These are phyloP conservation scores for Gymnoscelis rufifasciata DNA, from an alignment of 2,888 invertebrate genomes.

Conservation along the genomic window DNA sequence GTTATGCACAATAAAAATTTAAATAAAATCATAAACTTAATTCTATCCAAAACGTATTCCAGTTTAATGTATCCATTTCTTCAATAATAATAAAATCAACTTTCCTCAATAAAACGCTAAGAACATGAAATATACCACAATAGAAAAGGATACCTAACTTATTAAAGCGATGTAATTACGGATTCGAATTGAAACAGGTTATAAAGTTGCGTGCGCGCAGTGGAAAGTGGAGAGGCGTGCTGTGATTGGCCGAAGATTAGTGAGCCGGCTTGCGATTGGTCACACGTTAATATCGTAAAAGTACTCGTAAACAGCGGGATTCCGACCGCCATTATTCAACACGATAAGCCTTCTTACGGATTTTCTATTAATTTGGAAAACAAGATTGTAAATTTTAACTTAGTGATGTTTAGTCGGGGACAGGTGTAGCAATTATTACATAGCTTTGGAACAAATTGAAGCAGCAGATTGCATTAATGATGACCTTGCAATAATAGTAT, in stretches of 20 bases:
- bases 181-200: background rate
- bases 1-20: too few relatives aligned
- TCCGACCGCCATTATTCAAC: slow-evolving; percentile 4
- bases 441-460: too few relatives aligned
- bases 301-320: slow-evolving; percentile 8
- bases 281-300: slow-evolving; percentile 13
- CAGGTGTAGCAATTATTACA: background rate
- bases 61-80: too few relatives aligned
- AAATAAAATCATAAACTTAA: too few relatives aligned
- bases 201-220: background rate
- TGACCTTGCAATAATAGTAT: too few relatives aligned
- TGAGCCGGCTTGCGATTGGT: slow-evolving; percentile 6
- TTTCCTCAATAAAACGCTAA: too few relatives aligned
- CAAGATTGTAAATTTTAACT: background rate
- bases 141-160: too few relatives aligned
- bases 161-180: background rate
- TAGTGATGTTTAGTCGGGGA: background rate
- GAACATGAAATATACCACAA: too few relatives aligned
- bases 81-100: too few relatives aligned
- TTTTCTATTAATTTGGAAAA: slow-evolving; percentile 3
- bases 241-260: slow-evolving; percentile 11
- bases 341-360: slow-evolving; percentile 8
- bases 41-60: too few relatives aligned
- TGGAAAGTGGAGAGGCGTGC: slow-evolving; percentile 9
- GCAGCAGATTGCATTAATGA: too few relatives aligned